phyloP scores from a whole-genome alignment of 2,888 invertebrate species.

The Epinotia bilunana region DNA sequence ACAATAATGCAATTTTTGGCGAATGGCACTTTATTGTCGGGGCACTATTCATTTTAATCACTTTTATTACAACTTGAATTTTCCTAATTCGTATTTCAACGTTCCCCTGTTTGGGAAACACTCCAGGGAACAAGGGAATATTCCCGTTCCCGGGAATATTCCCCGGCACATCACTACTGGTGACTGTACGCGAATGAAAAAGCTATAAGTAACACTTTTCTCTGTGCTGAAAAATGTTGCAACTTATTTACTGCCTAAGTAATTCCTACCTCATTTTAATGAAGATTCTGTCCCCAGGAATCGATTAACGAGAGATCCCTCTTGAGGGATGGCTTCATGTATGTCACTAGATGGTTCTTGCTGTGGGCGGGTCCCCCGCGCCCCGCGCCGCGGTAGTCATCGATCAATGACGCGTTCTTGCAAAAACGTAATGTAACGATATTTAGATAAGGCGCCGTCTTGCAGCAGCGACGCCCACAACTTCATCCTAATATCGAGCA shows the following conservation, averaged over 20 bases:
- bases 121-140: too few species aligned
- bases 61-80: too few species aligned
- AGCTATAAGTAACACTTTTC: too few species aligned
- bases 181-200: too few species aligned
- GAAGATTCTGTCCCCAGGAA: background rate
- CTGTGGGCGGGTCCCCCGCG: background rate
- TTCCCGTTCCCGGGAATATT: too few species aligned
- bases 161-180: too few species aligned
- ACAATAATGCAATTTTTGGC: too few species aligned
- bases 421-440: conserved; percentile 5
- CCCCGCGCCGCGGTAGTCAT: conserved; percentile 4
- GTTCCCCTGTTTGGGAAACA: too few species aligned
- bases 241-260: background rate
- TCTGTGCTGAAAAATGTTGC: too few species aligned
- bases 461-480: background rate
- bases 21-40: too few species aligned
- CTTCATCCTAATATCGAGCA: background rate
- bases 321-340: conserved; percentile 15
- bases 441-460: conserved; percentile 4
- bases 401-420: conserved; percentile 18
- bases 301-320: conserved; percentile 17
- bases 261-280: background rate
- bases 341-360: conserved; percentile 1
- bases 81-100: too few species aligned
- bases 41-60: too few species aligned